These are phyloP conservation scores for Scortum barcoo DNA, from an alignment of 2,113 vertebrate species.

Conservation along the genomic window DNA sequence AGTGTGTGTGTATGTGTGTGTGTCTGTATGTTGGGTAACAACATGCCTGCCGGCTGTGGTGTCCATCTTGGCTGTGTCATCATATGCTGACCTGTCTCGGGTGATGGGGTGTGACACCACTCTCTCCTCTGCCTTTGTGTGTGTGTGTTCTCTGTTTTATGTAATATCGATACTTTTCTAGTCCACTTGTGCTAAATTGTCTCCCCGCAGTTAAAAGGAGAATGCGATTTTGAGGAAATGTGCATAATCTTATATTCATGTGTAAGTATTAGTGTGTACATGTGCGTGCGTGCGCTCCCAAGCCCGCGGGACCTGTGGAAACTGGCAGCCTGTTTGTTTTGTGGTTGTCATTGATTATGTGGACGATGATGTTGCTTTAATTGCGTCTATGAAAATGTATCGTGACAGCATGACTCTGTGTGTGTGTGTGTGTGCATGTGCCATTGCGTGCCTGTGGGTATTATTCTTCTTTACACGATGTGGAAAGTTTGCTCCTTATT, in stretches of 20 bases:
- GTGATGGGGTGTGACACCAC: conserved; percentile 69
- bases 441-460: conserved; percentile 33
- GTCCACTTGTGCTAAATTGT: conserved; percentile 1
- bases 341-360: conserved; percentile 60
- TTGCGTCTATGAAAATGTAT: conserved; percentile 61
- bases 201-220: neutral
- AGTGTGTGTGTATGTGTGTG: conserved; percentile 22
- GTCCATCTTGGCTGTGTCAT: conserved; percentile 75
- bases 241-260: neutral
- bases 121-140: conserved; percentile 29
- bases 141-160: conserved; percentile 23
- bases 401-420: conserved; percentile 59
- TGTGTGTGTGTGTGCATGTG: neutral
- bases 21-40: conserved; percentile 32
- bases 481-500: conserved; percentile 66
- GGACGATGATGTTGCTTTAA: conserved; percentile 55
- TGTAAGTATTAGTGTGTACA: neutral
- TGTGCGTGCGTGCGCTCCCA: neutral
- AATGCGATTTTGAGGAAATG: neutral
- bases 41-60: conserved; percentile 57
- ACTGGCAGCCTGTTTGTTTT: conserved; percentile 37
- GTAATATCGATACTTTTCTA: conserved; percentile 19
- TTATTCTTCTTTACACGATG: conserved; percentile 49
- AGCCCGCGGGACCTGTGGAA: conserved; percentile 21
- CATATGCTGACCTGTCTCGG: conserved; percentile 58